Conservation (phyloP, 2,113 vertebrate species). For the Corvus cornix region DNA sequence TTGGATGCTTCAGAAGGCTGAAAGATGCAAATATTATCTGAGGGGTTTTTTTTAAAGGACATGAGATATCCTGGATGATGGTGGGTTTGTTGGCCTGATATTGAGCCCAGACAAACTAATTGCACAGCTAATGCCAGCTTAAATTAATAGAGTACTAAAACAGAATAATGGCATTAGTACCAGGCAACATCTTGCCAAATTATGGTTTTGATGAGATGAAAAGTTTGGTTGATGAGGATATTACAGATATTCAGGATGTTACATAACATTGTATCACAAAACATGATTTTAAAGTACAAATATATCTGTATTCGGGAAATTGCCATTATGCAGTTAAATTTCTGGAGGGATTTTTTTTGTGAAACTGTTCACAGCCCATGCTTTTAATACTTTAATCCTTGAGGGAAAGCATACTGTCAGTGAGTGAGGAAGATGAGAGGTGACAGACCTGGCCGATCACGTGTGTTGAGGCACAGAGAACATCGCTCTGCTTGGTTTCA, state of each 20-base stretch:
- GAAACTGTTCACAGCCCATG: not conserved
- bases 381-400: not conserved
- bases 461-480: not conserved
- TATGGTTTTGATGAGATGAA: not conserved
- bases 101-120: not conserved
- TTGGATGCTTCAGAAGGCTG: not conserved
- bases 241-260: not conserved
- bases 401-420: not conserved
- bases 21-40: not conserved
- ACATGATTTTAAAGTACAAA: not conserved
- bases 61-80: not conserved
- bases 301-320: not conserved
- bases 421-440: not conserved
- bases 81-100: not conserved
- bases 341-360: not conserved
- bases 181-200: not conserved
- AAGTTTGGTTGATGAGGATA: not conserved
- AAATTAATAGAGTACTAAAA: not conserved
- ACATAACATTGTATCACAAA: not conserved
- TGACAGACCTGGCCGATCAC: accelerated
- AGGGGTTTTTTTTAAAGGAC: not conserved
- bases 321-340: not conserved
- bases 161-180: not conserved
- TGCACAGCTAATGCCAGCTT: not conserved
- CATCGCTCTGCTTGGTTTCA: accelerated